These are phyloP conservation scores for Numenius phaeopus DNA, from an alignment of 2,797 vertebrate genomes.

Conservation along the genomic window DNA sequence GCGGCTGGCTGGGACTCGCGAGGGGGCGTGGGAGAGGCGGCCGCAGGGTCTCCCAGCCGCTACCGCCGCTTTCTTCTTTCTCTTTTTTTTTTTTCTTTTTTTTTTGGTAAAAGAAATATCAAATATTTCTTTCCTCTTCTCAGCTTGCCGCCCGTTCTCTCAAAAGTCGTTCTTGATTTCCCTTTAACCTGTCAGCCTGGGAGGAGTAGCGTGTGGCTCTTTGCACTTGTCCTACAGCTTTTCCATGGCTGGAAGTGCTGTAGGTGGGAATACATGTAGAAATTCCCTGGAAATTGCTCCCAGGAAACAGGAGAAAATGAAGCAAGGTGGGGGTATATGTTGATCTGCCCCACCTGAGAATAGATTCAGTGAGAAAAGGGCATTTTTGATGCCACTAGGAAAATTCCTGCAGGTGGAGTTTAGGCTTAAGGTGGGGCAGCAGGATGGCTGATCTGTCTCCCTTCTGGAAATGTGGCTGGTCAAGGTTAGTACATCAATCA, in stretches of 20 bases:
- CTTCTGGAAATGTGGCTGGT: neutral
- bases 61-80: neutral
- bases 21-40: conserved; percentile 51
- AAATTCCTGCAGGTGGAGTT: neutral
- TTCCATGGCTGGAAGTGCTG: neutral
- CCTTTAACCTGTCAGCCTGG: neutral
- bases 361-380: neutral
- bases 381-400: neutral
- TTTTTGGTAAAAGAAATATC: neutral
- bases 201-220: neutral
- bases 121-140: neutral
- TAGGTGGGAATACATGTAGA: neutral
- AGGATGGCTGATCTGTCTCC: neutral
- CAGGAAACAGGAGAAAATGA: neutral
- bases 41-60: neutral
- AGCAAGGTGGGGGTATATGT: neutral
- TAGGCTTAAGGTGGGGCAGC: conserved; percentile 40
- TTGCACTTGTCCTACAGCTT: neutral
- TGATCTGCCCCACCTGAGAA: neutral
- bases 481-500: neutral
- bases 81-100: neutral
- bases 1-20: neutral
- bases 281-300: neutral
- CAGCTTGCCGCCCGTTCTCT: neutral
- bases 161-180: neutral